Percentiles rank a stretch among this genome's conserved stretches.
Conservation (phyloP, 1,140 invertebrate species). For the Dreissena rostriformis region DNA sequence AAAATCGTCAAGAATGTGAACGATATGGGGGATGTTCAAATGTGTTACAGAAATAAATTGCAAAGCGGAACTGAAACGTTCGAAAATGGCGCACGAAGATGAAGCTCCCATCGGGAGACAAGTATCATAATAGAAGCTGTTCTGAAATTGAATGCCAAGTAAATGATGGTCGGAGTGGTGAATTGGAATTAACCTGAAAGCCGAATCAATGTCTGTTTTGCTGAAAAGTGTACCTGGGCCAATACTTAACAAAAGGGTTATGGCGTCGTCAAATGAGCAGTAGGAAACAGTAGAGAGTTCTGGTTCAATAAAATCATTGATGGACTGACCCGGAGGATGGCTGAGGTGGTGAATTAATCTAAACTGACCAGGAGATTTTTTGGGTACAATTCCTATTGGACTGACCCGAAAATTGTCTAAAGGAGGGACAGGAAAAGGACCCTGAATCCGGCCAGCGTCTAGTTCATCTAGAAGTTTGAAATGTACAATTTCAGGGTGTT, state of each 20-base stretch:
- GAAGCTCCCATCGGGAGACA: conserved; percentile 58
- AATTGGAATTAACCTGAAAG: conserved; percentile 40
- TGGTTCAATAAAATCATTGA: conserved; percentile 14
- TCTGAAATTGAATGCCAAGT: conserved; percentile 17
- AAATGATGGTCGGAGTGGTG: conserved; percentile 24
- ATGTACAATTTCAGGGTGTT: neutral
- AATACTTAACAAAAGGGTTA: neutral
- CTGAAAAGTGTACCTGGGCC: conserved; percentile 5
- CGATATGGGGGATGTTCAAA: conserved; percentile 7
- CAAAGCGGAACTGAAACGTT: conserved; percentile 41
- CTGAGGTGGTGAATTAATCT: conserved; percentile 21
- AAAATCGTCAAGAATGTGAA: conserved; percentile 59
- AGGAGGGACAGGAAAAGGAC: conserved; percentile 1
- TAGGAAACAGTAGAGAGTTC: conserved; percentile 1
- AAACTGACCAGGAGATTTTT: conserved; percentile 11
- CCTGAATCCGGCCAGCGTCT: neutral
- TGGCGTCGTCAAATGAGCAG: conserved; percentile 12
- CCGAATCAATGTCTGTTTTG: conserved; percentile 34
- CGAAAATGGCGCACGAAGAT: conserved; percentile 56
- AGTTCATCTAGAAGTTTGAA: neutral
- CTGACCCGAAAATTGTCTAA: neutral
- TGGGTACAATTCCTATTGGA: conserved; percentile 18
- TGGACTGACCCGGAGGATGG: neutral
- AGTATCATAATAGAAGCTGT: conserved; percentile 47
- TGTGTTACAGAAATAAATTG: conserved; percentile 51